These are phyloP conservation scores for Poeciliopsis retropinna DNA, from an alignment of 2,113 vertebrate species.

Conservation along the genomic window DNA sequence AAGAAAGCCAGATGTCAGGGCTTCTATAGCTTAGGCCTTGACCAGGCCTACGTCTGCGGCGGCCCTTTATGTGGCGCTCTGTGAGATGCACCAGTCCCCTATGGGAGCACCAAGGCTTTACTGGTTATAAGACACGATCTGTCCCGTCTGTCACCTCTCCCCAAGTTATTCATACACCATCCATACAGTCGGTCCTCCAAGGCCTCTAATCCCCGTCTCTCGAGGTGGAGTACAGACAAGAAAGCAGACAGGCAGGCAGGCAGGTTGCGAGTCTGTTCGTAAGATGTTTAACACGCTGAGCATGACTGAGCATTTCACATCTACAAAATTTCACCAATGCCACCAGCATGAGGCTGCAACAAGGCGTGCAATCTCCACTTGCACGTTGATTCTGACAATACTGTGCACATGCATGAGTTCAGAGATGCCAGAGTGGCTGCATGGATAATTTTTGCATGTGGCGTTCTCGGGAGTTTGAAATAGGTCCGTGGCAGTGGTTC, in stretches of 20 bases:
- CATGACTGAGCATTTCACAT: conserved; percentile 71
- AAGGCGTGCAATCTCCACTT: conserved; percentile 22
- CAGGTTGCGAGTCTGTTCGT: conserved; percentile 71
- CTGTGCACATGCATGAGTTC: conserved; percentile 33
- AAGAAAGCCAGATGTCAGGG: conserved; percentile 83
- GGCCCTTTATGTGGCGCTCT: conserved; percentile 78
- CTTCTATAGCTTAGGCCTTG: conserved; percentile 82
- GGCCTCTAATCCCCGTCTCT: conserved; percentile 81
- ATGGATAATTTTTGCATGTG: conserved; percentile 6
- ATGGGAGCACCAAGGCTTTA: conserved; percentile 80
- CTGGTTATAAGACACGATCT: conserved; percentile 82
- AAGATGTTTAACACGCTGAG: conserved; percentile 70
- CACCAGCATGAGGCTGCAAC: conserved; percentile 55
- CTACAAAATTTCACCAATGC: conserved; percentile 61
- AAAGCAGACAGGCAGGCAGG: conserved; percentile 70
- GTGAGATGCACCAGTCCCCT: conserved; percentile 76
- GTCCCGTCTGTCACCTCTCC: conserved; percentile 83
- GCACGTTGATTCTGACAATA: conserved; percentile 28
- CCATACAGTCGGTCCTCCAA: conserved; percentile 80
- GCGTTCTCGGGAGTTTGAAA: conserved; percentile 8
- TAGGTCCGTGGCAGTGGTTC: background rate
- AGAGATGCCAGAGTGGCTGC: conserved; percentile 1
- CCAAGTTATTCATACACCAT: conserved; percentile 78
- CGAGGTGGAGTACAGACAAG: conserved; percentile 74
- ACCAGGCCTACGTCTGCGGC: conserved; percentile 80